phyloP scores from a whole-genome alignment of 2,888 invertebrate species.

The Tineola bisselliella region DNA sequence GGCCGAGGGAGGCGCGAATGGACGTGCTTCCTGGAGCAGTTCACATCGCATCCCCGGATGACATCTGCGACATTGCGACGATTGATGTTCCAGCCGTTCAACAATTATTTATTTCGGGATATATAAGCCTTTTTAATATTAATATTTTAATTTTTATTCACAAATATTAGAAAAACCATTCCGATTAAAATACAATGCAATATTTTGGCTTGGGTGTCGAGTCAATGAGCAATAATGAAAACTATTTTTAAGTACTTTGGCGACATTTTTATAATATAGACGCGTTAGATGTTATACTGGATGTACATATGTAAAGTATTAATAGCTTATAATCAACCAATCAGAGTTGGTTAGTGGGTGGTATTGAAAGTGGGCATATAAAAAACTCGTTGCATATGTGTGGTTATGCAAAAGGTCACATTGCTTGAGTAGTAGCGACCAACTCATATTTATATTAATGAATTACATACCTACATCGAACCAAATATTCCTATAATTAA shows the following conservation, averaged over 20 bases:
- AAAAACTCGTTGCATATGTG: slow-evolving; percentile 6
- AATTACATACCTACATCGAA: too few species aligned
- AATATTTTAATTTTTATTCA: too few species aligned
- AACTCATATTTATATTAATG: too few species aligned
- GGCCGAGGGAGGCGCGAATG: neutral
- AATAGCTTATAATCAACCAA: neutral
- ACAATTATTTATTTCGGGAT: neutral
- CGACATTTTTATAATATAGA: neutral
- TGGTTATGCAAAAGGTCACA: neutral
- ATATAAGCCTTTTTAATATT: neutral
- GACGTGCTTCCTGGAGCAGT: neutral
- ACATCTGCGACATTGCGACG: slow-evolving; percentile 2
- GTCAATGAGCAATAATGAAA: neutral
- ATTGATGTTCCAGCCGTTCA: slow-evolving; percentile 5
- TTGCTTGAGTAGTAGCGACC: neutral
- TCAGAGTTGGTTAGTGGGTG: neutral
- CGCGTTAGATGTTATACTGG: neutral
- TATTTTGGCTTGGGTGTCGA: neutral
- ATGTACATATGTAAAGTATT: slow-evolving; percentile 2
- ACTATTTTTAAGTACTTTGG: neutral
- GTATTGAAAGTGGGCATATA: slow-evolving; percentile 5
- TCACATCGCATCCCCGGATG: neutral
- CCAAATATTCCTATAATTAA: too few species aligned
- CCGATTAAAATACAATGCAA: neutral
- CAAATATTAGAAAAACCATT: too few species aligned